phyloP scores from a whole-genome alignment of 2,113 vertebrate genomes.

The Heloderma charlesbogerti region DNA sequence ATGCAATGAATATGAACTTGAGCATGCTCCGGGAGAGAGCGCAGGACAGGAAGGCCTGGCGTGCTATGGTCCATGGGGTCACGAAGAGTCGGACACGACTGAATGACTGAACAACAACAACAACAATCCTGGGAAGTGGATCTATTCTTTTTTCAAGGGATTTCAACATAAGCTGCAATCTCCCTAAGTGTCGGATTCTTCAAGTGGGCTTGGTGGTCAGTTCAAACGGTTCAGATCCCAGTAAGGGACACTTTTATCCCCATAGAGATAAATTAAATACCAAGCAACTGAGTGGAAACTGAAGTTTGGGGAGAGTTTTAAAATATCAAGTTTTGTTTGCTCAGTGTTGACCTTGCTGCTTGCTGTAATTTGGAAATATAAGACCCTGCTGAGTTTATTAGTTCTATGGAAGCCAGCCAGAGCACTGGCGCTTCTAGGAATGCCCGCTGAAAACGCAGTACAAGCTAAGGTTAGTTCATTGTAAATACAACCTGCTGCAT shows the following conservation, averaged over 20 bases:
- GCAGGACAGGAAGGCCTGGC: too few species aligned
- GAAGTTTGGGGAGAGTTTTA: not conserved
- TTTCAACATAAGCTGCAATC: not conserved
- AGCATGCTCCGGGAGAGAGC: too few species aligned
- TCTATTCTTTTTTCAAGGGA: not conserved
- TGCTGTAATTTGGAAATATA: constrained; percentile 33
- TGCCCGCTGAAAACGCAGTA: not conserved
- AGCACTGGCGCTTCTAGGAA: constrained; percentile 14
- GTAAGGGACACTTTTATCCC: not conserved
- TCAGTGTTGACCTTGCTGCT: not conserved
- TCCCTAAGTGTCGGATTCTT: constrained; percentile 4
- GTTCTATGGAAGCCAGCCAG: constrained; percentile 20
- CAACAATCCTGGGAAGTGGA: not conserved
- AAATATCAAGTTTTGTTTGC: constrained; percentile 19
- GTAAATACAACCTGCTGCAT: not conserved
- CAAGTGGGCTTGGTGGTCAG: not conserved
- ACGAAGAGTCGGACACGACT: too few species aligned
- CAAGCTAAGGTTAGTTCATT: not conserved
- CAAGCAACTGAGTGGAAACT: constrained; percentile 1
- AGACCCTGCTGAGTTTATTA: constrained; percentile 29
- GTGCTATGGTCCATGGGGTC: too few species aligned
- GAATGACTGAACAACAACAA: too few species aligned
- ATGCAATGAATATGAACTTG: too few species aligned
- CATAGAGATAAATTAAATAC: constrained; percentile 3
- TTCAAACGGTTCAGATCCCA: constrained; percentile 4